Evolutionary conservation across 2,888 invertebrate species (phyloP).

Genomic region (Stenchaetothrips biformis): DNA sequence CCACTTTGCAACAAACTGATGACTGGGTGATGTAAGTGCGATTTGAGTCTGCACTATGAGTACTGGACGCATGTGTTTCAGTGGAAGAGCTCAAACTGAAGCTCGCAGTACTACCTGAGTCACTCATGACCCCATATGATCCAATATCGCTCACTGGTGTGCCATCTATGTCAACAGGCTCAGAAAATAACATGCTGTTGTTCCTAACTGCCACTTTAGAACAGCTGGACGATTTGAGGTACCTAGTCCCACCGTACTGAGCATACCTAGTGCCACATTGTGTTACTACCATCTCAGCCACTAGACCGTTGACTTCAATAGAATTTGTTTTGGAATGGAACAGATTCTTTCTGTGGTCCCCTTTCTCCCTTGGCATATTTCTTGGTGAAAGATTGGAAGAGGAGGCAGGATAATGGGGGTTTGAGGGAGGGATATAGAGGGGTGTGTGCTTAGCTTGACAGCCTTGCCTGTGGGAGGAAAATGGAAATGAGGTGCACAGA

Average conservation of each 20-base stretch:
- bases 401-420: neutral
- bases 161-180: neutral
- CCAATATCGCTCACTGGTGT: neutral
- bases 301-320: neutral
- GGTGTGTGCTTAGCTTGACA: slow-evolving; percentile 1
- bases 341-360: neutral
- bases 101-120: neutral
- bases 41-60: neutral
- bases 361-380: neutral
- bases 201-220: neutral
- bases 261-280: neutral
- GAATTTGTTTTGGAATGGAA: neutral
- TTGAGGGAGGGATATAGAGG: neutral
- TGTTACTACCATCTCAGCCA: slow-evolving; percentile 1
- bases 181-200: neutral
- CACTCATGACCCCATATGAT: neutral
- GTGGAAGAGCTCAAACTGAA: neutral
- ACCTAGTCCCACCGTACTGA: neutral
- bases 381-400: neutral
- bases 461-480: slow-evolving; percentile 22
- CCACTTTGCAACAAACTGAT: neutral
- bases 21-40: neutral
- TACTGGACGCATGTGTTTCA: neutral
- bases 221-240: neutral
- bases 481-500: neutral